Evolutionary conservation across 2,113 vertebrate species (phyloP), one percentile per base, ranked within the genome.

Genomic region (Hydrochoerus hydrochaeris): DNA sequence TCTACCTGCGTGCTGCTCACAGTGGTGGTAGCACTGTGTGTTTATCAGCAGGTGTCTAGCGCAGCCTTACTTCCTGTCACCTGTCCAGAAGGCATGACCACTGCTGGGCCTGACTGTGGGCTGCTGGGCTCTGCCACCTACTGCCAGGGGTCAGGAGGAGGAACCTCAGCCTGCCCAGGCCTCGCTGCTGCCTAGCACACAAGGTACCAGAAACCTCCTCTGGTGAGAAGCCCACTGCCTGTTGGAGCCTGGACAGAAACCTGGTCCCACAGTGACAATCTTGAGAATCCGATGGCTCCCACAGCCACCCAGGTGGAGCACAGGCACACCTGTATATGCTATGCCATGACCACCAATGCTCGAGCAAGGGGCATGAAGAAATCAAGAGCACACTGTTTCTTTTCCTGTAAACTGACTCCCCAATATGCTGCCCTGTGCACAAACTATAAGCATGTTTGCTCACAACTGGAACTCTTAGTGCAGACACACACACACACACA

Each of bases 401-500:
- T 78, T 28, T 44, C 57, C 38, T 71, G 2, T n/a, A 8, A 63
- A 30, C 22, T 57, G 14, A 75, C 9, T 84, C 89, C 49, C 32
- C 44, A 63, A 22, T 46, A 52, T 0, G 0, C 13, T 71, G 91
- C 38, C 13, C 63, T 93, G 30, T 3, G 1, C 83, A 88, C 7
- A 54, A 78, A 89, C 54, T 32, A 78, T 58, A 30, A 89, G 7
- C 20, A 80, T 83, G 7, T 77, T 93, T 93, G 35, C 67, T 71
- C 35, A 5, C 54, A 54, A 38, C 35, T 60, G 9, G 63, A 11
- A 85, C 32, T 20, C 44, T 10, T 77, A 52, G 38, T 20, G 8
- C 19, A 20, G 6, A 19, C n/a, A 4, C 19, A 3, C n/a, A 22
- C n/a, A 24, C 20, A 20, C 2, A 19, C n/a, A 4, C 19, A 3